phyloP scores from a whole-genome alignment of 2,888 invertebrate species.

The Platycheirus rosarum region DNA sequence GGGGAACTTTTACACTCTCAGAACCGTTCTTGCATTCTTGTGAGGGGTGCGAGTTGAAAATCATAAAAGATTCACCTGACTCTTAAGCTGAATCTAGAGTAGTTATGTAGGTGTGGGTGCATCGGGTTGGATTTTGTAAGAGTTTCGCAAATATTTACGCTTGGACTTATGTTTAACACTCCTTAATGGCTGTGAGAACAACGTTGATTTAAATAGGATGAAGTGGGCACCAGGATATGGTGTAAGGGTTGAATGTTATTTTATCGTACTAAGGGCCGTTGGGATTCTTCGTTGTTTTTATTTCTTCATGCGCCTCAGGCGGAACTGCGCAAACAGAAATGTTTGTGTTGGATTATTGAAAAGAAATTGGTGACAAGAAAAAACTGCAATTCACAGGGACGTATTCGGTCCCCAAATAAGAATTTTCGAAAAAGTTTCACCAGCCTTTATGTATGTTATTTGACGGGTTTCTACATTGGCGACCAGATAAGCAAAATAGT shows the following conservation, averaged over 20 bases:
- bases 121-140: slow-evolving; percentile 45
- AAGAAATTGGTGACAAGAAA: too few species aligned
- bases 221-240: slow-evolving; percentile 19
- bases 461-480: too few species aligned
- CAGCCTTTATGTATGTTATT: too few species aligned
- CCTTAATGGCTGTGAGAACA: slow-evolving; percentile 56
- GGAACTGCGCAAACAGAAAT: slow-evolving; percentile 37
- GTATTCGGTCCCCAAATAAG: too few species aligned
- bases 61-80: slow-evolving; percentile 61
- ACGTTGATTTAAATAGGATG: slow-evolving; percentile 70
- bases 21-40: slow-evolving; percentile 7
- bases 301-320: slow-evolving; percentile 31
- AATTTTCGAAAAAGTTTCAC: too few species aligned
- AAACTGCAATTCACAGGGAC: too few species aligned
- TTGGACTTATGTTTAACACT: slow-evolving; percentile 61
- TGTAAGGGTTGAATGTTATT: slow-evolving; percentile 24
- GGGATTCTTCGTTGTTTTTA: slow-evolving; percentile 22
- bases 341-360: slow-evolving; percentile 9
- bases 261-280: slow-evolving; percentile 43
- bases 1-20: slow-evolving; percentile 48
- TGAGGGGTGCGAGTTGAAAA: slow-evolving; percentile 47
- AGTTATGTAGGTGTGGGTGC: neutral
- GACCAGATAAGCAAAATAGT: too few species aligned
- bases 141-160: slow-evolving; percentile 65
- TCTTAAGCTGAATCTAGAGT: neutral